Evolutionary conservation across 1,140 invertebrate genomes (phyloP).

Genomic region (Bombus fervidus): DNA sequence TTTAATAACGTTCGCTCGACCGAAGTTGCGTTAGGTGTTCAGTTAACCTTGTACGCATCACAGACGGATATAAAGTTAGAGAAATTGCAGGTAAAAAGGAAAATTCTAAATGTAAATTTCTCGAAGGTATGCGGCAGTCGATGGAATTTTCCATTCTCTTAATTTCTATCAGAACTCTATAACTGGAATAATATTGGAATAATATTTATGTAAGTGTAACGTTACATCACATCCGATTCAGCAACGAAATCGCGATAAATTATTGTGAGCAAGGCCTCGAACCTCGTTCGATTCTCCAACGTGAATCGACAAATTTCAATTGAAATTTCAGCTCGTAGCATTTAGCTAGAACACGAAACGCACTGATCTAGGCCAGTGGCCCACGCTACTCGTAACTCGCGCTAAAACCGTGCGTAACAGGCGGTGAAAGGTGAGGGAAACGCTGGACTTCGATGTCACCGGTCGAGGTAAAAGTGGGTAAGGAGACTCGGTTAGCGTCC

Average conservation of each 20-base stretch:
- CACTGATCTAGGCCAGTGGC: not conserved
- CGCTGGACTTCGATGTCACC: not conserved
- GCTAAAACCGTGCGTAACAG: conserved; percentile 2
- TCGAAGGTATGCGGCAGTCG: not conserved
- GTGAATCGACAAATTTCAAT: too few species aligned
- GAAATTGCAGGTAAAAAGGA: not conserved
- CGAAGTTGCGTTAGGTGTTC: not conserved
- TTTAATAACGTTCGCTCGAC: not conserved
- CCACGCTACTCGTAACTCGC: not conserved
- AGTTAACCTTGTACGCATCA: not conserved
- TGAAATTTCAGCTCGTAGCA: too few species aligned
- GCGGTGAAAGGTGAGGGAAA: conserved; percentile 2
- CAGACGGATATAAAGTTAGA: not conserved
- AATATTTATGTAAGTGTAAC: too few species aligned
- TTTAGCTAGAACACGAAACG: not conserved
- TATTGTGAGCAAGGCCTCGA: too few species aligned
- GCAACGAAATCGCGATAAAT: too few species aligned
- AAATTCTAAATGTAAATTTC: not conserved
- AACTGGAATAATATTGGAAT: too few species aligned
- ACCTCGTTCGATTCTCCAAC: too few species aligned
- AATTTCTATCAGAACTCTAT: too few species aligned
- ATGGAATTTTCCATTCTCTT: too few species aligned
- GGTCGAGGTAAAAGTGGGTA: not conserved
- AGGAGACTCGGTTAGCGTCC: not conserved
- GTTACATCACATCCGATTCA: too few species aligned